phyloP scores from a whole-genome alignment of 2,113 vertebrate genomes.

The Dunckerocampus dactyliophorus region DNA sequence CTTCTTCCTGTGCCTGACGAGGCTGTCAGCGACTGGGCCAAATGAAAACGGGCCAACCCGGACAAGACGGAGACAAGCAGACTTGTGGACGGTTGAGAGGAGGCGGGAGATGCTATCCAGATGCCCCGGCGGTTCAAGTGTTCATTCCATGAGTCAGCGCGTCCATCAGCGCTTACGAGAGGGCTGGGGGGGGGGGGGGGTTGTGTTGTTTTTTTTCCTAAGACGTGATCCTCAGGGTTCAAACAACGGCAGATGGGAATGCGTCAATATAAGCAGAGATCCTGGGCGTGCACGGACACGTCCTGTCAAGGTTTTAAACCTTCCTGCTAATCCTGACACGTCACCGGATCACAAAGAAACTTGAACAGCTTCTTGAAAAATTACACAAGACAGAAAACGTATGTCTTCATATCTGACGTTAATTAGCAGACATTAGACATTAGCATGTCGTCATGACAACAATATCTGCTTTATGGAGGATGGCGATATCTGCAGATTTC shows the following conservation, averaged over 20 bases:
- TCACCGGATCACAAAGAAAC: background rate
- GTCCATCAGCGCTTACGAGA: slow-evolving; percentile 19
- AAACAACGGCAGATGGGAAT: slow-evolving; percentile 58
- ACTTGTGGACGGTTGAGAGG: slow-evolving; percentile 45
- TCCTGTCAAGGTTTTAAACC: background rate
- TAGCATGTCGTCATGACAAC: too few species aligned
- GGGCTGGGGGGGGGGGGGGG: background rate
- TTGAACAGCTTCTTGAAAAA: background rate
- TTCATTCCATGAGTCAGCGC: slow-evolving; percentile 54
- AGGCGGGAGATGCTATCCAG: slow-evolving; percentile 61
- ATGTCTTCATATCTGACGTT: too few species aligned
- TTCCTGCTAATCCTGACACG: background rate
- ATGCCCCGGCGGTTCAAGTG: slow-evolving; percentile 43
- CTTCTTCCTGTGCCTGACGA: too few species aligned
- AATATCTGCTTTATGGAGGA: too few species aligned
- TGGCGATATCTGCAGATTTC: slow-evolving; percentile 29
- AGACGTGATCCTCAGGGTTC: slow-evolving; percentile 25
- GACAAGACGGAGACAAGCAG: too few species aligned
- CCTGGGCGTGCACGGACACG: slow-evolving; percentile 51
- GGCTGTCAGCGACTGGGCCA: too few species aligned
- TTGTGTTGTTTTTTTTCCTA: background rate
- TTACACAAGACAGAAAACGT: background rate
- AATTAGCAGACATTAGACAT: too few species aligned
- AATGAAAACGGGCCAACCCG: too few species aligned
- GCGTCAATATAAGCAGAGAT: slow-evolving; percentile 45